Evolutionary conservation across 1,140 invertebrate genomes (phyloP), one percentile per base, ranked within the genome.

Genomic region (Lepidurus apus): DNA sequence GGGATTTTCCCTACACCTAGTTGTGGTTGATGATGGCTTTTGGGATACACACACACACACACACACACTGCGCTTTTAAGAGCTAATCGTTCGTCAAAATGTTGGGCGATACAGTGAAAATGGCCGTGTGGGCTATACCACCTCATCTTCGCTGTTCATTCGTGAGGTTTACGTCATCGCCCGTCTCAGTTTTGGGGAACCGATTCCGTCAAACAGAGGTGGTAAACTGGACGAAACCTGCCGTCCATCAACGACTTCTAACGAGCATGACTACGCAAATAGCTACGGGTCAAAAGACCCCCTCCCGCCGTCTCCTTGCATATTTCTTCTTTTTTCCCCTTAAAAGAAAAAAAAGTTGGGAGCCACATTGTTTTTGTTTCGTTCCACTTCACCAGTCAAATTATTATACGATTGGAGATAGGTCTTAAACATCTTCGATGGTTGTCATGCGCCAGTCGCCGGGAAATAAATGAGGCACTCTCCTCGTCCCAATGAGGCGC

Each of bases 401-500:
- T 34, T 34, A 34, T 4, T 34, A 34, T 34, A 34, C 34, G 34
- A 34, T 34, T 34, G 34, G 34, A 34, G 34, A 9, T 65, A 9
- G 53, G 53, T 65, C n/a, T 11, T 7, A 65, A 65, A 65, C 53
- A 9, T 65, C 53, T 65, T 65, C 53, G 53, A 65, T 65, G 53
- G 9, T 65, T 65, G 53, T 65, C 53, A 65, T 17, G 53, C 5
- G 53, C 53, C 21, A 65, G 53, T 65, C 53, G 5, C 53, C 17
- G 21, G 53, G 7, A 65, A 65, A 65, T 65, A 65, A 65, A 65
- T 65, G 53, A 47, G 53, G 53, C 53, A 65, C 53, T 65, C 53
- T 65, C 53, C 53, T 21, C 53, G 53, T 65, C 53, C 53, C 53
- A 65, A 65, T 65, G 53, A 65, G 53, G 53, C 21, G 53, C 53